These are phyloP conservation scores for Acipenser transmontanus DNA, from an alignment of 2,797 vertebrate genomes.

Conservation along the genomic window DNA sequence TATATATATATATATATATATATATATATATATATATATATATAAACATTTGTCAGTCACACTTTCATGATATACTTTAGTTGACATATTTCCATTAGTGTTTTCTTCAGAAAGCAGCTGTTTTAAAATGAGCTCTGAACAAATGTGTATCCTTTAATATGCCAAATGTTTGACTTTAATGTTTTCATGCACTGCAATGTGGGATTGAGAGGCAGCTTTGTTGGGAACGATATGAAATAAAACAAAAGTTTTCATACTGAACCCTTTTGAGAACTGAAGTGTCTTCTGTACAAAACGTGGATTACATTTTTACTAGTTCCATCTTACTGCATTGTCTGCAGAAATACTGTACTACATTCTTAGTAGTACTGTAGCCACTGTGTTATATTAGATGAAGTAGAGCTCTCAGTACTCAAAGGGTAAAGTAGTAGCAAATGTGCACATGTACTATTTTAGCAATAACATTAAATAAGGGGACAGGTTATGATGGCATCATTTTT, in stretches of 20 bases:
- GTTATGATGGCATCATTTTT: conserved; percentile 74
- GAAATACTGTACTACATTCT: conserved; percentile 40
- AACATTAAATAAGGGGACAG: conserved; percentile 83
- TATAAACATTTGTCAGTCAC: conserved; percentile 9
- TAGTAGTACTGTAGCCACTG: background rate
- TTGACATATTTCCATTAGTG: conserved; percentile 35
- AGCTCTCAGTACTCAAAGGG: conserved; percentile 80
- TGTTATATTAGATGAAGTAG: conserved; percentile 44
- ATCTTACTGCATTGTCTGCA: conserved; percentile 49
- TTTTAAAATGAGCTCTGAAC: conserved; percentile 82
- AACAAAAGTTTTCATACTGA: conserved; percentile 53
- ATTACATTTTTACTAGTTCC: conserved; percentile 18
- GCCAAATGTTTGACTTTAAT: conserved; percentile 76
- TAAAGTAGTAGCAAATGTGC: conserved; percentile 87
- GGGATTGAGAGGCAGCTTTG: conserved; percentile 79
- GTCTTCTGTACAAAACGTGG: background rate
- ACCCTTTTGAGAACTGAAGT: conserved; percentile 58
- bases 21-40: too few species aligned
- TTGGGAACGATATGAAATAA: conserved; percentile 43
- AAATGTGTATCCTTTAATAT: conserved; percentile 81
- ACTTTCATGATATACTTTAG: conserved; percentile 27
- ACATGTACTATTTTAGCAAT: conserved; percentile 98
- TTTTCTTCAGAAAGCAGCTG: conserved; percentile 80
- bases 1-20: too few species aligned
- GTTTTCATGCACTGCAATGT: conserved; percentile 83